Evolutionary conservation across 2,888 invertebrate species (phyloP).

Genomic region (Coenonympha glycerion): DNA sequence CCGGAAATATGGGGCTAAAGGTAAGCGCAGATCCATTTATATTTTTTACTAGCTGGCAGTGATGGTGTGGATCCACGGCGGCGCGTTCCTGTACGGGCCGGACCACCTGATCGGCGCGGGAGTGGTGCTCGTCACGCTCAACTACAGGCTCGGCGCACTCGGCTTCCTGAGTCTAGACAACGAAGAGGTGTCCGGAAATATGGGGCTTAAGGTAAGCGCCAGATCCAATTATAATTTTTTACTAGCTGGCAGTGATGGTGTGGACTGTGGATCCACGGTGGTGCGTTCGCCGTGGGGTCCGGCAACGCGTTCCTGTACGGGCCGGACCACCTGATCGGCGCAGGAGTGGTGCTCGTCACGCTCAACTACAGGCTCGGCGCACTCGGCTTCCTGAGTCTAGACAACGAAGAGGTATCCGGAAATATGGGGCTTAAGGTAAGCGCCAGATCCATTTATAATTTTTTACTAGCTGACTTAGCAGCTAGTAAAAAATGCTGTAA

Average conservation of each 20-base stretch:
- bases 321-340: slow-evolving; percentile 77
- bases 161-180: slow-evolving; percentile 80
- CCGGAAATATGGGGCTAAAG: slow-evolving; percentile 81
- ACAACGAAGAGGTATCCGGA: slow-evolving; percentile 78
- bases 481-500: too few relatives aligned
- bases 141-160: slow-evolving; percentile 77
- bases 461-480: too few relatives aligned
- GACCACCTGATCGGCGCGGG: slow-evolving; percentile 77
- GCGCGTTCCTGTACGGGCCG: slow-evolving; percentile 78
- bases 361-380: slow-evolving; percentile 79
- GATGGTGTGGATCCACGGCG: slow-evolving; percentile 81
- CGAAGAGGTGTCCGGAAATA: slow-evolving; percentile 79
- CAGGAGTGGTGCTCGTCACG: slow-evolving; percentile 78
- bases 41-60: too few relatives aligned
- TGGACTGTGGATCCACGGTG: slow-evolving; percentile 82
- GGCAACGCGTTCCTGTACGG: slow-evolving; percentile 78
- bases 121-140: slow-evolving; percentile 79
- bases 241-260: slow-evolving; percentile 79
- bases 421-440: slow-evolving; percentile 81
- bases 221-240: slow-evolving; percentile 17
- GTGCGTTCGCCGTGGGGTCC: too few relatives aligned
- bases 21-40: slow-evolving; percentile 38
- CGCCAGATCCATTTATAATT: too few relatives aligned
- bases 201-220: slow-evolving; percentile 75
- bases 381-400: slow-evolving; percentile 78